Percentiles rank a stretch among this genome's conserved stretches.
Evolutionary conservation across 2,797 vertebrate species (phyloP).

Genomic region (Lates japonicus): DNA sequence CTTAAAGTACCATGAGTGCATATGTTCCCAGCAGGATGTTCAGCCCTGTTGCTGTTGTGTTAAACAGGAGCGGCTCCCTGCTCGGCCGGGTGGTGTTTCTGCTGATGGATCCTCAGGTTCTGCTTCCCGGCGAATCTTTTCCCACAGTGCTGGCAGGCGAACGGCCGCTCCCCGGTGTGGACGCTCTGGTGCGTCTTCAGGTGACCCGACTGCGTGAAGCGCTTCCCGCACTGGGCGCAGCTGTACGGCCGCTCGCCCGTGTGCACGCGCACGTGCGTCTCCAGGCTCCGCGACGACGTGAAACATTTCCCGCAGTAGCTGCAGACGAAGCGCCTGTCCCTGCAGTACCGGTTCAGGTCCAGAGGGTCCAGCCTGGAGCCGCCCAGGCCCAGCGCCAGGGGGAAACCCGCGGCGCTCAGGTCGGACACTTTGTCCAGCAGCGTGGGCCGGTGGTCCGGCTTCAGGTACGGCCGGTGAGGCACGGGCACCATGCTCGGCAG

Average conservation of each 20-base stretch:
- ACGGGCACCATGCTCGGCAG: constrained; percentile 41
- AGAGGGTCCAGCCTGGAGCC: constrained; percentile 56
- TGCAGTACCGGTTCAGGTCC: constrained; percentile 64
- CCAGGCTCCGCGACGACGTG: constrained; percentile 77
- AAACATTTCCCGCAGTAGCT: constrained; percentile 82
- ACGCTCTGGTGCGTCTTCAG: constrained; percentile 86
- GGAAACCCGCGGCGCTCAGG: constrained; percentile 2
- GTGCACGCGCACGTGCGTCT: constrained; percentile 84
- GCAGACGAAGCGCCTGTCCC: constrained; percentile 79
- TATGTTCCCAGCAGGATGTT: neutral
- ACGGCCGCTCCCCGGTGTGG: constrained; percentile 82
- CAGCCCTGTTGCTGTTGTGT: constrained; percentile 3
- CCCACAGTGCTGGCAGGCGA: constrained; percentile 77
- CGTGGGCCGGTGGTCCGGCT: constrained; percentile 27
- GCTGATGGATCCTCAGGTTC: constrained; percentile 81
- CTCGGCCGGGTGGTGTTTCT: constrained; percentile 72
- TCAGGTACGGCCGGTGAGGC: constrained; percentile 48
- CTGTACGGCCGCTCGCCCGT: constrained; percentile 84
- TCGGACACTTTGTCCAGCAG: constrained; percentile 58
- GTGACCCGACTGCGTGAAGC: constrained; percentile 84
- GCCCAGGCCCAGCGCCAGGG: constrained; percentile 36
- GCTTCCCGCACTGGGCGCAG: constrained; percentile 83
- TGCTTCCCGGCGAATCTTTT: constrained; percentile 82
- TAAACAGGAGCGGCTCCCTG: neutral
- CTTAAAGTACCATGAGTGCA: neutral